Evolutionary conservation across 2,888 invertebrate species (phyloP), one percentile per base, ranked within the genome.

Genomic region (Eremobia ochroleuca): DNA sequence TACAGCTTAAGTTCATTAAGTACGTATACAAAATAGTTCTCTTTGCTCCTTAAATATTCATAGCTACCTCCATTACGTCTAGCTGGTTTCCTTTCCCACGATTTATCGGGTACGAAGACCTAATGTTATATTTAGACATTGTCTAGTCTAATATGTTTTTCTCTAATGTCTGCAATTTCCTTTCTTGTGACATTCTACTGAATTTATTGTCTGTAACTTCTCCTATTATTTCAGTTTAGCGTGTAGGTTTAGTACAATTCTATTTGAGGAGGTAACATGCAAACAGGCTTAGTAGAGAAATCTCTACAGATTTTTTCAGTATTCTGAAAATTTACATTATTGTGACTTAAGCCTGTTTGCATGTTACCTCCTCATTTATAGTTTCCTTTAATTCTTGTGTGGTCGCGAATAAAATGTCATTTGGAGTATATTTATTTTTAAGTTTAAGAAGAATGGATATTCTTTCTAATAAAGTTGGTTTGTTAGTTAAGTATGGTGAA

Each of bases 121-220:
- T 55, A 83, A 82, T 61, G 46, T 68, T 67, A 43, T 73, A 40
- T 83, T 82, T 43, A 71, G 21, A 40, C 25, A 70, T 59, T 64
- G 85, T 85, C 66, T 76, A 70, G 69, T 84, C 72, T 66, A 58
- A 73, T 31, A 65, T 74, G 28, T 73, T 77, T 77, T 73, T 58
- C 73, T 49, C 43, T 59, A 82, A 82, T 46, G 77, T 83, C 58
- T 71, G 25, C 71, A 77, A 86, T 83, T 83, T 83, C 83, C 83
- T 83, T 74, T 83, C 43, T 46, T 59, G 67, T 74, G 67, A 71
- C 70, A 74, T 64, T 52, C 46, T n/a, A 18, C 9, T 21, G 21
- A 77, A 83, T 83, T 77, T 83, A 83, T 70, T 40, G 70, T 28
- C 58, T 64, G 6, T 64, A 73, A 59, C 46, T 70, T 77, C 25